Conservation (phyloP, 2,113 vertebrate genomes). For the Cephalopholis sonnerati region DNA sequence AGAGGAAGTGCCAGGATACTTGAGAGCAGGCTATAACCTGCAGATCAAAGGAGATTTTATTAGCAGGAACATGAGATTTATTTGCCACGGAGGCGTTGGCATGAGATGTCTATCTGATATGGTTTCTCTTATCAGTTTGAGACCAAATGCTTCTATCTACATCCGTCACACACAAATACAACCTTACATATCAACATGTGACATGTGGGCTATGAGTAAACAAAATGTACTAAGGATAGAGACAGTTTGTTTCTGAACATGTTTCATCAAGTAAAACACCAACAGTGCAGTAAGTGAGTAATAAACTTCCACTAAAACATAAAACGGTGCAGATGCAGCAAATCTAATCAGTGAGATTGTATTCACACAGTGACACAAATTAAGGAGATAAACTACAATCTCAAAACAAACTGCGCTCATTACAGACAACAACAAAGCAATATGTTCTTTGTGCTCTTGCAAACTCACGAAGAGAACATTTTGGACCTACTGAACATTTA, state of each 20-base stretch:
- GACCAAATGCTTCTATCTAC: neutral
- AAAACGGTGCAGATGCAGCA: neutral
- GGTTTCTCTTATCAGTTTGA: neutral
- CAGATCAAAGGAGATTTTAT: conserved; percentile 12
- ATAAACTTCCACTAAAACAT: neutral
- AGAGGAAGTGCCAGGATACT: neutral
- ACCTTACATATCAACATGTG: neutral
- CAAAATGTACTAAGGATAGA: neutral
- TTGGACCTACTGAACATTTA: neutral
- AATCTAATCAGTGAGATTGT: conserved; percentile 9
- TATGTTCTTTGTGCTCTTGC: neutral
- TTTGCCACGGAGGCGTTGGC: neutral
- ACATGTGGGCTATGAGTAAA: neutral
- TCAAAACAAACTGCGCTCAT: neutral
- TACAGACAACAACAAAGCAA: neutral
- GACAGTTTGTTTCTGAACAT: no score
- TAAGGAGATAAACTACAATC: neutral
- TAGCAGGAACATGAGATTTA: neutral
- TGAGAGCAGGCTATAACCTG: neutral
- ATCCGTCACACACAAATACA: neutral
- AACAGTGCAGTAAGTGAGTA: neutral
- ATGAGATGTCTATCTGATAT: neutral
- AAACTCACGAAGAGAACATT: neutral
- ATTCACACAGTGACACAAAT: neutral
- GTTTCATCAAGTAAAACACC: neutral